A percentile compares a stretch with the other conserved stretches of the same genome.
These are phyloP conservation scores for Onychostruthus taczanowskii DNA, from an alignment of 2,113 vertebrate genomes.

Conservation along the genomic window DNA sequence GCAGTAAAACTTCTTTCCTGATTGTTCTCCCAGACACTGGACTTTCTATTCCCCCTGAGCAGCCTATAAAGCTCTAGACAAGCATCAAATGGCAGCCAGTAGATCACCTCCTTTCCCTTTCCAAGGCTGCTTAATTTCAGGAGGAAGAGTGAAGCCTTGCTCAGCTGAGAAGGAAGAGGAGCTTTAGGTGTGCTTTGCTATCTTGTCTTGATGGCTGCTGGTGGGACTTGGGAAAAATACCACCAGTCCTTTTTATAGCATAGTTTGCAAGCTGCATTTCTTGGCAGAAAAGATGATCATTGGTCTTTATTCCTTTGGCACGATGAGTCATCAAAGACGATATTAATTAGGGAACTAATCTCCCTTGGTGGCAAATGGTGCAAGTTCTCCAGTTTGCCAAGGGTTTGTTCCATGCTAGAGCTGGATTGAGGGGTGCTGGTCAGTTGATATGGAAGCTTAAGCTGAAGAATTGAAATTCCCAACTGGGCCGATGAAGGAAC, in stretches of 20 bases:
- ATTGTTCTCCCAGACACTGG: not conserved
- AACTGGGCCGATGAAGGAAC: not conserved
- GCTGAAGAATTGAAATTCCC: not conserved
- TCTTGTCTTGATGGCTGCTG: not conserved
- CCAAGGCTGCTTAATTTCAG: not conserved
- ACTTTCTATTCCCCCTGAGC: not conserved
- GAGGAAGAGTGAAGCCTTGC: not conserved
- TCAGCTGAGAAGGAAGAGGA: not conserved
- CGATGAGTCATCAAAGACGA: not conserved
- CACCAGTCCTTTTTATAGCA: not conserved
- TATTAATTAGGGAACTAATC: not conserved
- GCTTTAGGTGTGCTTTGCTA: not conserved
- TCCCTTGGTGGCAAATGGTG: not conserved
- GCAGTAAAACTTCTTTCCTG: not conserved
- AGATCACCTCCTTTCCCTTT: not conserved
- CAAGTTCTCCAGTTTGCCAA: not conserved
- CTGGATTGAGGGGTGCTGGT: not conserved
- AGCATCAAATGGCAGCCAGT: not conserved
- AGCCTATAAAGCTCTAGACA: not conserved
- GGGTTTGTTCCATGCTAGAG: not conserved
- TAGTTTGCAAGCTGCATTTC: not conserved
- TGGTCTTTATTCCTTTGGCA: not conserved
- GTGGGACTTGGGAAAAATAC: not conserved
- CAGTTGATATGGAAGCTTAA: not conserved
- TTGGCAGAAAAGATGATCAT: not conserved